Conservation (phyloP, 2,113 vertebrate genomes). For the Limanda limanda region DNA sequence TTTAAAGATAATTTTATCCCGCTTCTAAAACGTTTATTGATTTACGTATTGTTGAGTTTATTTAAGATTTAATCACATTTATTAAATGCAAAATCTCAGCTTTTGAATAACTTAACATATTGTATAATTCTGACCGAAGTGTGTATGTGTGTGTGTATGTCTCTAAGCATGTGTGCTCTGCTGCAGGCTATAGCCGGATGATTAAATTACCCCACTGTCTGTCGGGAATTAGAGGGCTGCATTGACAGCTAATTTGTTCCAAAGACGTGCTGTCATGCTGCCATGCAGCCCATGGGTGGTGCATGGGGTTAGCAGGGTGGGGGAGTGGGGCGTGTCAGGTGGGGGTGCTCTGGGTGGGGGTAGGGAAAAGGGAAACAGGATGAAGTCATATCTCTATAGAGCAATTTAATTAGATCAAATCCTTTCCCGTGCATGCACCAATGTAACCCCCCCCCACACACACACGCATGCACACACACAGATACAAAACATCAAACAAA, state of each 20-base stretch:
- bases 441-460: slow-evolving; percentile 28
- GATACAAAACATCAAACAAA: too few species aligned
- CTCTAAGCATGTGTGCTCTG: slow-evolving; percentile 27
- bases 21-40: background rate
- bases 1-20: background rate
- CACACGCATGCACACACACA: background rate
- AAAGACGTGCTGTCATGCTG: slow-evolving; percentile 61
- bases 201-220: slow-evolving; percentile 74
- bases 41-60: background rate
- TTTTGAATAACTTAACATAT: background rate
- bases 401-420: slow-evolving; percentile 63
- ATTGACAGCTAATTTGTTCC: slow-evolving; percentile 65
- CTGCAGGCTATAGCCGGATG: slow-evolving; percentile 50
- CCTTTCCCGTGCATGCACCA: slow-evolving; percentile 28
- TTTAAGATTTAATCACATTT: background rate
- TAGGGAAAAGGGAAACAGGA: slow-evolving; percentile 43
- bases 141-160: slow-evolving; percentile 22
- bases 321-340: slow-evolving; percentile 43
- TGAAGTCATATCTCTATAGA: slow-evolving; percentile 77
- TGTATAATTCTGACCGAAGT: background rate
- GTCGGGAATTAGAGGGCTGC: slow-evolving; percentile 54
- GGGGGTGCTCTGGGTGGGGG: slow-evolving; percentile 11
- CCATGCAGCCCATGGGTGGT: slow-evolving; percentile 35
- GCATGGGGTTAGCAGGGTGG: slow-evolving; percentile 22
- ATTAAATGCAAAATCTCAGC: background rate